Evolutionary conservation across 1,140 invertebrate species (phyloP).

Genomic region (fruit fly (Drosophila melanogaster)): Release_6_plus_ISO1_MT NT_033777.3:28093001-28093500

Average conservation of each 20-base stretch:
- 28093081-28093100: constrained; percentile 8
- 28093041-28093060: constrained; percentile 39
- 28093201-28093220: constrained; percentile 84
- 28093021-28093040: constrained; percentile 7
- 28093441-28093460: constrained; percentile 15
- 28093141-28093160: constrained; percentile 77
- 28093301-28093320: neutral
- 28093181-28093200: constrained; percentile 84
- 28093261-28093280: constrained; percentile 36
- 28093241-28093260: constrained; percentile 9
- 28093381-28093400: constrained; percentile 42
- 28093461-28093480: constrained; percentile 22
- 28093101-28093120: constrained; percentile 40
- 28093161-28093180: constrained; percentile 84
- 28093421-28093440: constrained; percentile 57
- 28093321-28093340: constrained; percentile 21
- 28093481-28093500: neutral
- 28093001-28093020: constrained; percentile 70
- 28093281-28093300: constrained; percentile 15
- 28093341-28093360: constrained; percentile 39
- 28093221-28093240: constrained; percentile 74
- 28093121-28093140: constrained; percentile 73
- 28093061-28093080: constrained; percentile 65
- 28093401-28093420: constrained; percentile 82
- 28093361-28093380: constrained; percentile 44